These are phyloP conservation scores for Sphenodon punctatus DNA, from an alignment of 2,797 vertebrate species.

Conservation along the genomic window DNA sequence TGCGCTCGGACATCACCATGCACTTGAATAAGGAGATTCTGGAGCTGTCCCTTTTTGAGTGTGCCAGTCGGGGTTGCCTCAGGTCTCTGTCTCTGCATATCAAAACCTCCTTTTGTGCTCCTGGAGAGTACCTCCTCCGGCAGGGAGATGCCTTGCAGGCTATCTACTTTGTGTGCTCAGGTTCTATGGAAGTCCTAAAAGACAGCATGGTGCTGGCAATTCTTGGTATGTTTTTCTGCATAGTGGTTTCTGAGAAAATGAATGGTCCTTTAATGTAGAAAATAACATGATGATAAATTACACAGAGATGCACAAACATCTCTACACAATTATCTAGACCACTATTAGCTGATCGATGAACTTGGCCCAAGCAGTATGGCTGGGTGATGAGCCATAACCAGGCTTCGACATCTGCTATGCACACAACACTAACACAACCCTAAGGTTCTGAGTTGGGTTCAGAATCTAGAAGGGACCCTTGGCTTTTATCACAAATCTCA, in stretches of 20 bases:
- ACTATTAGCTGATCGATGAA: background rate
- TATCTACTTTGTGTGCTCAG: constrained; percentile 96
- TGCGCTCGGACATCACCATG: constrained; percentile 98
- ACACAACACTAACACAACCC: rapidly evolving
- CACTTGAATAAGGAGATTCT: constrained; percentile 98
- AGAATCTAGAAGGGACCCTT: background rate
- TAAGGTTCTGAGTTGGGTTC: background rate
- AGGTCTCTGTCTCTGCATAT: constrained; percentile 97
- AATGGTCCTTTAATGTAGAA: background rate
- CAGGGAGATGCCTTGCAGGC: constrained; percentile 97
- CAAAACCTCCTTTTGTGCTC: constrained; percentile 98
- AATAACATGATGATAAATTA: background rate
- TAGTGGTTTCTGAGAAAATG: background rate
- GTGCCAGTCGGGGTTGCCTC: constrained; percentile 94
- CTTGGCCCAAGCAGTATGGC: background rate
- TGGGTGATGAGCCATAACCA: background rate
- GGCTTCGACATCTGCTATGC: background rate
- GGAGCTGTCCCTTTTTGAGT: constrained; percentile 92
- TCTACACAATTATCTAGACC: background rate
- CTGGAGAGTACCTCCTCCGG: constrained; percentile 94
- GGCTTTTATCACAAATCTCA: background rate
- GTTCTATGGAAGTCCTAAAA: constrained; percentile 98
- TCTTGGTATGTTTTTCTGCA: constrained; percentile 82
- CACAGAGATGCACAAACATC: background rate
- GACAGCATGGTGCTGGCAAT: constrained; percentile 95